Evolutionary conservation across 2,113 vertebrate species (phyloP), one percentile per base, ranked within the genome.

Genomic region (Trochalopteron elliotii): DNA sequence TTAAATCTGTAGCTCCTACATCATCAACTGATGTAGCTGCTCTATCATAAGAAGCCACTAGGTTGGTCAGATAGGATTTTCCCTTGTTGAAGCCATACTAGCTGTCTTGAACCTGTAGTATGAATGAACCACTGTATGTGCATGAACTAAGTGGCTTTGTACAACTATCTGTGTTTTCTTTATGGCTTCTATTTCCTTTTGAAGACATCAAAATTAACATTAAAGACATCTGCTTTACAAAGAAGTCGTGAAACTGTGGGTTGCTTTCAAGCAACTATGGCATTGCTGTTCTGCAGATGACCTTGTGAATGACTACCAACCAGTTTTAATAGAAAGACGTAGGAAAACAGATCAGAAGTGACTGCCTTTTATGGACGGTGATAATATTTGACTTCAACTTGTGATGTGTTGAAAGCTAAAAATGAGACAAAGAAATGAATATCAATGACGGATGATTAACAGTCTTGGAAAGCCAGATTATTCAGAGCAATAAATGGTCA

Each of bases 391-490:
- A 27, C 12, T 84, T 71, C 42, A 69, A 23, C 6, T 17, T 61
- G 11, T 53, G 49, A 71, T 77, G 13, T 65, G 21, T 47, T 82
- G 78, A 64, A 81, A 82, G 53, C 27, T 78, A 89, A 64, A 64
- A 18, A 75, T 55, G 37, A 81, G 23, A 28, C 30, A 83, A 89
- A 81, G n/a, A 64, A 76, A 44, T 60, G 3, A 71, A 30, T 93
- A 85, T 52, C 35, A 91, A 87, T 81, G 33, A 49, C 14, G 92
- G 90, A 90, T 52, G 15, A 30, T 60, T 35, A 80, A 22, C 27
- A 60, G 61, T 40, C 70, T 64, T 80, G 30, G 44, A 90, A 94
- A 92, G 30, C 10, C 10, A 59, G 55, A 92, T 80, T 94, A 61
- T 68, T 79, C 57, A 90, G 45, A 70, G 42, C 49, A 79, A 68